Base-by-base conservation (phyloP, 2,797 vertebrate species). In the Buceros bicornis region DNA sequence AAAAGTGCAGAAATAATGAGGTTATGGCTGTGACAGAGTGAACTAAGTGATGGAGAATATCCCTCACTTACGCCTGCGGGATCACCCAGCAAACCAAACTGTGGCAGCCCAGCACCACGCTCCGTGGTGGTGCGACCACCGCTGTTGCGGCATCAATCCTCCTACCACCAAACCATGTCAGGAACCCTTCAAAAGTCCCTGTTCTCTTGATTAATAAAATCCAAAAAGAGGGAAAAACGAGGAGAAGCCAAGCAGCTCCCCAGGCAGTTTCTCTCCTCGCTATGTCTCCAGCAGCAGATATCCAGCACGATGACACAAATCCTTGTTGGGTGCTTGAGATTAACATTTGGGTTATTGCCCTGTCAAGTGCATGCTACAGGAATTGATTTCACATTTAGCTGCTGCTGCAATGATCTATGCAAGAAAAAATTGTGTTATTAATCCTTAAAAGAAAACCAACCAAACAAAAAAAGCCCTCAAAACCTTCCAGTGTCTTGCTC, bases 331-430 rank as follows among this genome's bases (percentile, higher is more conserved):
- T 85, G 97, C 86, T 76, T 82, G 73, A 90, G 94, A 93, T 97
- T 93, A 95, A 97, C 95, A 89, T 87, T 94, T 96, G 84, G 96
- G 95, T 97, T 97, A 97, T 96, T 97, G 96, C 91, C 93, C 95
- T 95, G 97, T 96, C 94, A 94, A 95, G 48, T 47, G 50, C 26
- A 43, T 67, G 90, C 73, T 77, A 69, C n/a, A 88, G 87, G 93
- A 95, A 97, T 97, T 97, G 97, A 96, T 97, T 96, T 97, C 92
- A 82, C 96, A 97, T 94, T 94, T 87, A 95, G 96, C 93, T 79
- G 96, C 95, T 93, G 95, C 95, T 51, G 89, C 31, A 15, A 84
- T 97, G 97, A 98, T 98, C 97, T 97, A 97, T 97, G 97, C 97
- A 97, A 87, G 94, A 87, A 95, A 96, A 93, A 93, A 95, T 54